A percentile compares a stretch with the other conserved stretches of the same genome.
phyloP scores from a whole-genome alignment of 2,797 vertebrate species.

The Neoniphon sammara region DNA sequence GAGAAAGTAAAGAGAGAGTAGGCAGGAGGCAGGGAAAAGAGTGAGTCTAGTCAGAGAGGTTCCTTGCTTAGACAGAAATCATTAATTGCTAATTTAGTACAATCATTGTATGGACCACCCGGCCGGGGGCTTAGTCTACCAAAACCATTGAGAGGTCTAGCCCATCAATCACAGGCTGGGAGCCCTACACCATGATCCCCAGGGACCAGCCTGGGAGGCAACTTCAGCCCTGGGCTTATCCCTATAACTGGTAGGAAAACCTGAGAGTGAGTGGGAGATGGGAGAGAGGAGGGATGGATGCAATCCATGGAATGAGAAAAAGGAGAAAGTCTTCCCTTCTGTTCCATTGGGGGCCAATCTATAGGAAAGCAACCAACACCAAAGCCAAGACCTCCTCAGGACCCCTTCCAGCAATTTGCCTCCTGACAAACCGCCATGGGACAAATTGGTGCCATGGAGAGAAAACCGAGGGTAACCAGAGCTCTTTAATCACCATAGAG shows the following conservation, averaged over 20 bases:
- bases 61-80: constrained; percentile 64
- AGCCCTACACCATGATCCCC: constrained; percentile 62
- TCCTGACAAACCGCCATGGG: constrained; percentile 51
- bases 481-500: constrained; percentile 66
- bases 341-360: constrained; percentile 45
- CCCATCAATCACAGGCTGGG: constrained; percentile 72
- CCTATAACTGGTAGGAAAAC: constrained; percentile 53
- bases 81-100: constrained; percentile 74
- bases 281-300: constrained; percentile 50
- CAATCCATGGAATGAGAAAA: constrained; percentile 41
- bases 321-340: constrained; percentile 53
- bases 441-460: constrained; percentile 58
- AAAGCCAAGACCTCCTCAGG: constrained; percentile 56
- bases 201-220: constrained; percentile 54
- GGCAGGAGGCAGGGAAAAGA: constrained; percentile 44
- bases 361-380: constrained; percentile 54
- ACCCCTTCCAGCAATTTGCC: constrained; percentile 57
- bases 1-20: constrained; percentile 37
- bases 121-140: constrained; percentile 42
- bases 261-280: constrained; percentile 48
- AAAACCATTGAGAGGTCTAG: constrained; percentile 50
- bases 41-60: constrained; percentile 46
- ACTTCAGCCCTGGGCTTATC: constrained; percentile 54
- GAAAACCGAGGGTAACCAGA: constrained; percentile 54
- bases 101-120: constrained; percentile 72